Evolutionary conservation across 2,113 vertebrate species (phyloP), one percentile per base, ranked within the genome.

Genomic region (Poicephalus meyeri): DNA sequence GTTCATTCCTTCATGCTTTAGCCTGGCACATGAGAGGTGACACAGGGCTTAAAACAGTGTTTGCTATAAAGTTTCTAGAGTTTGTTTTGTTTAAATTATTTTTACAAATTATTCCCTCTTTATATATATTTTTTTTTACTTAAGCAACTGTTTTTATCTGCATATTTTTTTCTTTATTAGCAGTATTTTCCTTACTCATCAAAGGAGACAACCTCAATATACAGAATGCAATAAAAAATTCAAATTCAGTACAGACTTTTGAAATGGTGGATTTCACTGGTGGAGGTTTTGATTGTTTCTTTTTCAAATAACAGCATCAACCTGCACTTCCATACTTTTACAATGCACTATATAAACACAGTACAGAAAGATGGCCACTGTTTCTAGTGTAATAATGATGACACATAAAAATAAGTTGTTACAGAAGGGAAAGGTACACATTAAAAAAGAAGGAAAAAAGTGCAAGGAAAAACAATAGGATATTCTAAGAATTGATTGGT

Each of bases 41-140:
- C 63, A 64, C 23, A 29, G 26, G 31, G 10, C 37, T 84, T 61
- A 44, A 84, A 91, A 44, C 10, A 46, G 5, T 76, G 18, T 70
- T 76, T 65, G 13, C 23, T 84, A 19, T 33, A 23, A 77, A 49
- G 18, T 64, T 74, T 35, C 50, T 70, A n/a, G 4, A 28, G 50
- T 19, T 65, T 11, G 4, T 1, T 0, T 13, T 8, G 8, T 16
- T 4, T 11, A 24, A 42, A 44, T 28, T 2, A 64, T 31, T 64
- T 64, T 41, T 52, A 33, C 3, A 25, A 33, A 11, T 41, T 76
- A 70, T 81, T 47, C 2, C 5, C 17, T 58, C 13, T 29, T 42
- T n/a, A 17, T 26, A 24, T 31, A 31, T 42, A 37, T 24, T 44
- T 61, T 18, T n/a, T 9, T 37, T 8, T 31, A 19, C 26, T 58